Conservation (phyloP, 2,797 vertebrate genomes). For the Enteromius radiatus region DNA sequence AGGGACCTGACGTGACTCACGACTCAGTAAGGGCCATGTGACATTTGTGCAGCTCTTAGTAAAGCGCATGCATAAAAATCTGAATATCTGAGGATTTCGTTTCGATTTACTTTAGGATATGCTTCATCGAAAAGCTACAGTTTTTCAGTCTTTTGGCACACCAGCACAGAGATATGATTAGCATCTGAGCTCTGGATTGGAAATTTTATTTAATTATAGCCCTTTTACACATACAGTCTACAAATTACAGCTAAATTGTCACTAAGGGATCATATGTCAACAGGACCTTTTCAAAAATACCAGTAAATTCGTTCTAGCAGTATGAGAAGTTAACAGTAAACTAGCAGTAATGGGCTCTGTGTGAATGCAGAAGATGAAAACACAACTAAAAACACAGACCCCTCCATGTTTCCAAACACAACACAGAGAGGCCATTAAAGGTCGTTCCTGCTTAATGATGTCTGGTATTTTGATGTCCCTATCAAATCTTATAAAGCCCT, state of each 20-base stretch:
- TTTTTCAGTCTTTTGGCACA: background rate
- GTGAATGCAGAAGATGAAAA: background rate
- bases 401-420: background rate
- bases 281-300: background rate
- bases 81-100: background rate
- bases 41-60: background rate
- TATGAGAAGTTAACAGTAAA: background rate
- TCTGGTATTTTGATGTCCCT: too few species aligned
- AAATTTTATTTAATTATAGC: background rate
- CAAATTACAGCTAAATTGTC: background rate
- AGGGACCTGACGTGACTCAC: constrained; percentile 22
- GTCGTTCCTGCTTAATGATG: background rate
- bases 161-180: background rate
- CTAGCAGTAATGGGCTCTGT: background rate
- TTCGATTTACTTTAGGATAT: background rate
- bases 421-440: background rate
- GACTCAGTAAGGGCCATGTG: constrained; percentile 1
- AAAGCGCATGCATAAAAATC: background rate
- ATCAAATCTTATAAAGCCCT: too few species aligned
- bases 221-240: background rate
- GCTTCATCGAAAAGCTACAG: background rate
- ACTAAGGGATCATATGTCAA: background rate
- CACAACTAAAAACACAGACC: too few species aligned
- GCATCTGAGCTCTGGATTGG: background rate
- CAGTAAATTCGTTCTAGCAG: background rate